Base-by-base conservation (phyloP, 1,140 invertebrate species). In the Cotesia glomerata region DNA sequence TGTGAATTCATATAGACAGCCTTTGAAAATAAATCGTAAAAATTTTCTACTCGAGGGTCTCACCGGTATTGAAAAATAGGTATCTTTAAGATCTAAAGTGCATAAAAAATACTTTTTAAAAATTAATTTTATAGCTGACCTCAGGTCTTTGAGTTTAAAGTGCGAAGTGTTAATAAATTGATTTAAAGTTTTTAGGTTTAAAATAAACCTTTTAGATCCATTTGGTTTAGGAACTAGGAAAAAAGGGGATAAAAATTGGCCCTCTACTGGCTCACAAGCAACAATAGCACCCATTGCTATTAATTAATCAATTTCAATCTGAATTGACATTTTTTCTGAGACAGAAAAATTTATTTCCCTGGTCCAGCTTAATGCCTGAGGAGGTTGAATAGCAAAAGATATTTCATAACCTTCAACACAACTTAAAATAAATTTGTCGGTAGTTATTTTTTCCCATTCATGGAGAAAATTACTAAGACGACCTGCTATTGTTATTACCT, bases 401-500 rank as follows among this genome's bases (percentile, higher is more conserved):
- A 54, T 54, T 54, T 54, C 11, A 16, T 54, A 54, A n/a, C 51
- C 51, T 16, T 54, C 14, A n/a, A 54, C 13, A 11, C 51, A 54
- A 54, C 14, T 54, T 16, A 54, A 11, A 16, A 54, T 54, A 54
- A 54, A 54, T 13, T n/a, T 54, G 13, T 54, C 51, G 3, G 11
- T 54, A 13, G 51, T 54, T n/a, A 54, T 4, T 16, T 16, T 16
- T 16, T 54, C 13, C 51, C 51, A 54, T 54, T 54, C 51, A 4
- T 54, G 51, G 11, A 54, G 5, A 64, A 64, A 62, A 52, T 71
- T 18, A 13, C 59, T 71, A 3, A 71, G 61, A 8, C 69, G 69
- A 4, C 69, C 69, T 52, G 69, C 69, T 45, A 45, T 45, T 26
- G 14, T 18, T 16, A 59, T 62, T 51, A 63, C 58, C 69, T 52